phyloP scores from a whole-genome alignment of 2,888 invertebrate genomes.

The Fissipunctia ypsillon region DNA sequence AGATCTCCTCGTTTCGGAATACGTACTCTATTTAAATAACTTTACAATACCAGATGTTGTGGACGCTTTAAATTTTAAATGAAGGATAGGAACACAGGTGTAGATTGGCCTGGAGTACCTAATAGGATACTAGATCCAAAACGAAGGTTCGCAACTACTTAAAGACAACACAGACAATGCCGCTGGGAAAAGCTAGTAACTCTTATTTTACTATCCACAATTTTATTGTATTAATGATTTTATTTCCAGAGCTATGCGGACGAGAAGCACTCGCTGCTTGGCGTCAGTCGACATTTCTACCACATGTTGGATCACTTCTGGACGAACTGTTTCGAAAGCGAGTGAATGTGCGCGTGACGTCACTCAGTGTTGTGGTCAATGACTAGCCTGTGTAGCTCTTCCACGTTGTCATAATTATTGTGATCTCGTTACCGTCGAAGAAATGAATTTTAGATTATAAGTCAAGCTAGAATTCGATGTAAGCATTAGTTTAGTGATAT shows the following conservation, averaged over 20 bases:
- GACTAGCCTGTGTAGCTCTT: constrained; percentile 12
- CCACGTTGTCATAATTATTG: constrained; percentile 37
- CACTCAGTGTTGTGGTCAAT: constrained; percentile 24
- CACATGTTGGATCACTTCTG: constrained; percentile 95
- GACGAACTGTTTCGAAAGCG: constrained; percentile 89
- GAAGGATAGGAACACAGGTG: too few relatives aligned
- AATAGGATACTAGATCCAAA: too few relatives aligned
- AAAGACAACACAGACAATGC: background rate
- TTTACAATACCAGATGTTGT: too few relatives aligned
- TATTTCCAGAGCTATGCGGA: constrained; percentile 94
- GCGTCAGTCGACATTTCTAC: constrained; percentile 94
- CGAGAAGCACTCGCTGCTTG: constrained; percentile 94
- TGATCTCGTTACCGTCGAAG: constrained; percentile 63
- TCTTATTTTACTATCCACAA: background rate
- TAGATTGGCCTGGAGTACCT: too few relatives aligned
- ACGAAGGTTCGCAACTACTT: too few relatives aligned
- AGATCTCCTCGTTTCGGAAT: too few relatives aligned
- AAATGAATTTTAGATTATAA: constrained; percentile 48
- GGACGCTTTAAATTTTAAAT: too few relatives aligned
- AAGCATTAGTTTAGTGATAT: constrained; percentile 57
- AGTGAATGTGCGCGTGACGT: constrained; percentile 53
- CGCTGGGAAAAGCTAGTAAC: background rate
- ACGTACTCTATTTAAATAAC: too few relatives aligned
- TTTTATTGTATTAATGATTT: constrained; percentile 11
- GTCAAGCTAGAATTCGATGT: constrained; percentile 38